Evolutionary conservation across 2,888 invertebrate genomes (phyloP).

Genomic region (Trachelus iudaicus): DNA sequence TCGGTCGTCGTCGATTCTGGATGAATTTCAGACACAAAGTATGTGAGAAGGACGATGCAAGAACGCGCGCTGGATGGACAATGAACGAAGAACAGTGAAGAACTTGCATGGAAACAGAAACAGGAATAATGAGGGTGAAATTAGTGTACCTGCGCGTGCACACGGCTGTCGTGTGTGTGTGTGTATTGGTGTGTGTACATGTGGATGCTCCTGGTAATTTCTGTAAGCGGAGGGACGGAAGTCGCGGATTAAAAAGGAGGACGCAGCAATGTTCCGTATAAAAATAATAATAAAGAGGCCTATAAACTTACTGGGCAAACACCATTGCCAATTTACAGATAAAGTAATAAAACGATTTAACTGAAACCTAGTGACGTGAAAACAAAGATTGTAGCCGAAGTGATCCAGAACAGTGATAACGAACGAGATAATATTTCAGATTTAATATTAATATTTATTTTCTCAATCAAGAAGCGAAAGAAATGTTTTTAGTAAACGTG

Average conservation of each 20-base stretch:
- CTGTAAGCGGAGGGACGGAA: neutral
- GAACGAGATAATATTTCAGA: constrained; percentile 59
- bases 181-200: neutral
- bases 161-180: neutral
- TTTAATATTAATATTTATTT: constrained; percentile 65
- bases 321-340: constrained; percentile 55
- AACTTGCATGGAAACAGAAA: neutral
- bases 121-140: neutral
- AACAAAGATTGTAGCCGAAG: constrained; percentile 40
- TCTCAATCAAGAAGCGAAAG: constrained; percentile 55
- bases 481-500: constrained; percentile 61
- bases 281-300: constrained; percentile 54
- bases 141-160: neutral
- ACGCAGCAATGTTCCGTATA: constrained; percentile 47
- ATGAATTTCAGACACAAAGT: neutral
- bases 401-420: constrained; percentile 48
- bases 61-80: neutral
- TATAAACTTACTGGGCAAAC: constrained; percentile 63
- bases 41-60: neutral
- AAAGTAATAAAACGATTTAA: constrained; percentile 19
- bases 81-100: neutral
- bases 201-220: neutral
- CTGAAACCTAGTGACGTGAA: constrained; percentile 19
- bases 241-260: constrained; percentile 18
- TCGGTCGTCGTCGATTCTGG: neutral